Evolutionary conservation across 2,113 vertebrate species (phyloP).

Genomic region (Irena cyanogastra): DNA sequence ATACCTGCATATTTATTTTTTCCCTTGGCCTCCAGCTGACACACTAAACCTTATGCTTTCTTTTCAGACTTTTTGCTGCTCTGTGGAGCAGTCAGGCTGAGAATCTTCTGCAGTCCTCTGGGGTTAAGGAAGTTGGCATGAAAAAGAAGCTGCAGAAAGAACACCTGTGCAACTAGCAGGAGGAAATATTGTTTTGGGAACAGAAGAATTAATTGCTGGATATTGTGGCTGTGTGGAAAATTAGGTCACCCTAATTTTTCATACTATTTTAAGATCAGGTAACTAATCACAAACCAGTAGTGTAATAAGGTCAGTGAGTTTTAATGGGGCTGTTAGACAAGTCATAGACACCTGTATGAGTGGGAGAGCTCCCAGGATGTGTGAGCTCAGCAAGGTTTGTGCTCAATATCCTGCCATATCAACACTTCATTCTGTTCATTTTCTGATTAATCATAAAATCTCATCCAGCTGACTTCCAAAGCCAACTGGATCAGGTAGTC

Average conservation of each 20-base stretch:
- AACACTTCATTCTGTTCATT: neutral
- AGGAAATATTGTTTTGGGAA: neutral
- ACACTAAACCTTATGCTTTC: neutral
- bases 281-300: neutral
- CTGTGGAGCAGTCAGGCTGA: neutral
- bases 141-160: neutral
- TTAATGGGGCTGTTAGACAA: neutral
- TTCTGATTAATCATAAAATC: neutral
- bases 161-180: neutral
- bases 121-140: neutral
- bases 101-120: neutral
- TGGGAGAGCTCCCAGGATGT: neutral
- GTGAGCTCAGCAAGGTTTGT: neutral
- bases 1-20: neutral
- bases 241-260: conserved; percentile 1
- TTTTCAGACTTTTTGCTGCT: neutral
- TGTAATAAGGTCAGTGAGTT: neutral
- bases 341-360: neutral
- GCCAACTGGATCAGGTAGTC: neutral
- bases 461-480: neutral
- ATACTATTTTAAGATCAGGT: neutral
- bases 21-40: neutral
- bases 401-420: neutral
- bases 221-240: neutral
- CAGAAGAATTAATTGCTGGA: neutral